Base-by-base conservation (phyloP, 2,888 invertebrate species). In the Xestia xanthographa region DNA sequence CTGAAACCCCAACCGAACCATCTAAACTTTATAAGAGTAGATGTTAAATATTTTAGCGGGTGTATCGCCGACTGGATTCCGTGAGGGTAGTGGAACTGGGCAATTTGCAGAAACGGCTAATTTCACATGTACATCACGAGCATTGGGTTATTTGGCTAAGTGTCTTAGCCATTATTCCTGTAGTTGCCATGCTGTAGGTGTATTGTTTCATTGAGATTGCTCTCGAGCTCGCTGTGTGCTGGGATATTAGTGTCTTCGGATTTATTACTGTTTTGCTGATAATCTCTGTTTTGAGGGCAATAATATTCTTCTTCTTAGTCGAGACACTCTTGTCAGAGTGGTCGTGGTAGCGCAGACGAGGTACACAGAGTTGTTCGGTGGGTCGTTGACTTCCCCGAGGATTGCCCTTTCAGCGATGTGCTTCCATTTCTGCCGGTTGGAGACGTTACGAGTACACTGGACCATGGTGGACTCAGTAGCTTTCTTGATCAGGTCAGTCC, bases 81-180 rank as follows among this genome's bases (percentile, higher is more conserved):
- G 69, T 63, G 56, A 73, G 72, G 76, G 80, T 77, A 75, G 72
- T 82, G 82, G 84, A 82, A 90, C 89, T 87, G 89, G 86, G 84
- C 86, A 89, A 90, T 90, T 89, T 88, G 81, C 82, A 82, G 88
- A 84, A 88, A 87, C 85, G 82, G 85, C 87, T 90, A 89, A 90
- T 90, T 90, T 87, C 78, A 79, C 72, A 83, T 81, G 81, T 80
- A 78, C 79, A 77, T 82, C 86, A 81, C 72, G 80, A 80, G 65
- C 67, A 63, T 66, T 79, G 72, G 77, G 76, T 83, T 78, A 87
- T 83, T 80, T 80, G 79, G 73, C 71, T 72, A 77, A 74, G 76
- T 81, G 78, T 68, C 80, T 78, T 66, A 26, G 76, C 68, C 72
- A 77, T 86, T 75, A 81, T 66, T 82, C 29, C 65, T 72, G 58